These are phyloP conservation scores for Orgyia antiqua DNA, from an alignment of 2,888 invertebrate genomes.

Conservation along the genomic window DNA sequence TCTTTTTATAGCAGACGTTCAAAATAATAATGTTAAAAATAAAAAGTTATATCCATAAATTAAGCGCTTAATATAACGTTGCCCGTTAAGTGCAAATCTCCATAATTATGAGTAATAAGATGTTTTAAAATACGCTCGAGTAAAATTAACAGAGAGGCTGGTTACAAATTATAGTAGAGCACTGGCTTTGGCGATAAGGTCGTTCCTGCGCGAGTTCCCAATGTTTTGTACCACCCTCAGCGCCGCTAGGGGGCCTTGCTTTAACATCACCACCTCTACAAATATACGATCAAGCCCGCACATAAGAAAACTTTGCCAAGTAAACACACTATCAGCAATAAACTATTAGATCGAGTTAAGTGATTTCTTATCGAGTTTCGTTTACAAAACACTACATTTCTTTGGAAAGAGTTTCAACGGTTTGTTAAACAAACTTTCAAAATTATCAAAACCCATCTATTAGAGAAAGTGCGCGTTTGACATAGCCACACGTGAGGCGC, in stretches of 20 bases:
- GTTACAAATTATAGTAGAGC: conserved; percentile 36
- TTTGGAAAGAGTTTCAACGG: conserved; percentile 7
- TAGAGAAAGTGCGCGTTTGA: conserved; percentile 50
- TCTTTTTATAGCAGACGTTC: no score
- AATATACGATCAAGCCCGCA: conserved; percentile 41
- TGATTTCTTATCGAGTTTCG: conserved; percentile 20
- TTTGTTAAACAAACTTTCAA: conserved; percentile 12
- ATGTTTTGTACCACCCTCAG: conserved; percentile 28
- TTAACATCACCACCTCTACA: conserved; percentile 34
- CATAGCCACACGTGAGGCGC: conserved; percentile 39
- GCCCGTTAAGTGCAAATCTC: no score
- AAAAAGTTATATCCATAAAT: no score
- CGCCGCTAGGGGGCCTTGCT: conserved; percentile 31
- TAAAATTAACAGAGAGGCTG: conserved; percentile 35
- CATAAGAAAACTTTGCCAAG: conserved; percentile 43
- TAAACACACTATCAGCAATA: conserved; percentile 38
- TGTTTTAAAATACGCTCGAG: no score
- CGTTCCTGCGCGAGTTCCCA: conserved; percentile 10
- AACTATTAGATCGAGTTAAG: conserved; percentile 28
- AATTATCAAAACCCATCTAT: conserved; percentile 26
- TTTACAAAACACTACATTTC: conserved; percentile 13
- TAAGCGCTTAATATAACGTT: no score
- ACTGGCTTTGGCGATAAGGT: conserved; percentile 32
- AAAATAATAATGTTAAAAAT: no score
- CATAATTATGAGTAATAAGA: no score